These are phyloP conservation scores for Hoplostethus mediterraneus DNA, from an alignment of 2,797 vertebrate genomes.

Conservation along the genomic window DNA sequence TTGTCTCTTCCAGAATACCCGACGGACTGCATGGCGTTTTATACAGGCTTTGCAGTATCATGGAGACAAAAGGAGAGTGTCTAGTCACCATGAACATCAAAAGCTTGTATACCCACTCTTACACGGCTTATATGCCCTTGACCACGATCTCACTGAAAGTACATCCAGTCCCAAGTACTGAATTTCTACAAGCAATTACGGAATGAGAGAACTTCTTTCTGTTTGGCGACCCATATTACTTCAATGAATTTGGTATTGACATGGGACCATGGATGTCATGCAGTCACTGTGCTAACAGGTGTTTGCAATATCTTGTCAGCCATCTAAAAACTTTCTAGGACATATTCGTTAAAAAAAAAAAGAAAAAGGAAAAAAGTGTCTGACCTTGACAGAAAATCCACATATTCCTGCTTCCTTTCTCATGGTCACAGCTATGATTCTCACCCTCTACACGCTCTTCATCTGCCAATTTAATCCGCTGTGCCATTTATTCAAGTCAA, in stretches of 20 bases:
- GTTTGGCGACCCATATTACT: conserved; percentile 8
- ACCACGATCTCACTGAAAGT: neutral
- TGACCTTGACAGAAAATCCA: conserved; percentile 29
- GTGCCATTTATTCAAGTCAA: conserved; percentile 28
- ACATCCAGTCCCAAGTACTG: neutral
- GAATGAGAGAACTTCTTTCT: neutral
- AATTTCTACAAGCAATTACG: neutral
- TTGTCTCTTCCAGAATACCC: neutral
- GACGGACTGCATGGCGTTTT: neutral
- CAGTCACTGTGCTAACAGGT: conserved; percentile 13
- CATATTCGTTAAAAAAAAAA: conserved; percentile 15
- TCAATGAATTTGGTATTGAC: conserved; percentile 5
- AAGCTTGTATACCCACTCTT: no score
- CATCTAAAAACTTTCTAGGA: conserved; percentile 4
- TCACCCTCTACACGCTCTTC: neutral
- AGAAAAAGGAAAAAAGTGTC: neutral
- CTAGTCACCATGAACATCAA: no score
- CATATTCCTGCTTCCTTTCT: neutral
- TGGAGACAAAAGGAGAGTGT: neutral
- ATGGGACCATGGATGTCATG: conserved; percentile 2
- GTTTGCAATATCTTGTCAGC: conserved; percentile 8
- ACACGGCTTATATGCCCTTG: conserved; percentile 3
- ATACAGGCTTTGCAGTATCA: neutral
- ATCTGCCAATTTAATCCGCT: conserved; percentile 21
- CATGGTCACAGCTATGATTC: neutral